Conservation (phyloP, 2,888 invertebrate genomes). For the Arge pagana region DNA sequence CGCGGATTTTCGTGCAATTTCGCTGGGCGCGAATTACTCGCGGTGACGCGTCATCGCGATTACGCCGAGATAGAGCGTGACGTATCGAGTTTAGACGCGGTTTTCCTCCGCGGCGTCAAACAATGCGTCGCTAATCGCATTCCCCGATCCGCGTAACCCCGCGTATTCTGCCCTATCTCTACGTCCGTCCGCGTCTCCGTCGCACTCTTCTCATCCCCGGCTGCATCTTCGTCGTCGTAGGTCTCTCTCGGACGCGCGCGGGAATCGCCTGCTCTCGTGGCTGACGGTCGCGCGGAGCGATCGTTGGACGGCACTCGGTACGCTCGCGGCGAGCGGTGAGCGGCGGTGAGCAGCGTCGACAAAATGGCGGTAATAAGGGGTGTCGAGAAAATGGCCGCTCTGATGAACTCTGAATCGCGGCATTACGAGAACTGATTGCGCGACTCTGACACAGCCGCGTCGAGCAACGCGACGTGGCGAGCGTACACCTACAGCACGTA, state of each 20-base stretch:
- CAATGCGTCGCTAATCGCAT: conserved; percentile 40
- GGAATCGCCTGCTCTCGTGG: neutral
- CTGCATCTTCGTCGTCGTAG: neutral
- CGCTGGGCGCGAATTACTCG: too few species aligned
- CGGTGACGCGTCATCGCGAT: too few species aligned
- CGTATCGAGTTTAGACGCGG: neutral
- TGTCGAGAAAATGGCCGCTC: conserved; percentile 52
- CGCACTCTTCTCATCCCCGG: too few species aligned
- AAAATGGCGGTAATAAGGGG: conserved; percentile 54
- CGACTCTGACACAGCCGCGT: too few species aligned
- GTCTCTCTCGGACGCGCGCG: neutral
- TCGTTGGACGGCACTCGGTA: too few species aligned
- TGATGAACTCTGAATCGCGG: conserved; percentile 53
- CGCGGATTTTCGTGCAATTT: too few species aligned
- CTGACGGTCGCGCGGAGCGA: neutral
- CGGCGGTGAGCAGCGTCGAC: conserved; percentile 38
- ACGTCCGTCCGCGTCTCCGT: too few species aligned
- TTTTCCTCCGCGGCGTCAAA: conserved; percentile 29
- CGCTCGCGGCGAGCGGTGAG: too few species aligned
- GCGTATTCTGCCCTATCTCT: too few species aligned
- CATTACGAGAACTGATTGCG: conserved; percentile 52
- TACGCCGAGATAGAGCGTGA: neutral
- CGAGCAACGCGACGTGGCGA: too few species aligned
- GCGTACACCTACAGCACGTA: too few species aligned
- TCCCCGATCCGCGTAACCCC: conserved; percentile 25